Evolutionary conservation across 2,888 invertebrate genomes (phyloP).

Genomic region (Lissocephala sabroskyi): DNA sequence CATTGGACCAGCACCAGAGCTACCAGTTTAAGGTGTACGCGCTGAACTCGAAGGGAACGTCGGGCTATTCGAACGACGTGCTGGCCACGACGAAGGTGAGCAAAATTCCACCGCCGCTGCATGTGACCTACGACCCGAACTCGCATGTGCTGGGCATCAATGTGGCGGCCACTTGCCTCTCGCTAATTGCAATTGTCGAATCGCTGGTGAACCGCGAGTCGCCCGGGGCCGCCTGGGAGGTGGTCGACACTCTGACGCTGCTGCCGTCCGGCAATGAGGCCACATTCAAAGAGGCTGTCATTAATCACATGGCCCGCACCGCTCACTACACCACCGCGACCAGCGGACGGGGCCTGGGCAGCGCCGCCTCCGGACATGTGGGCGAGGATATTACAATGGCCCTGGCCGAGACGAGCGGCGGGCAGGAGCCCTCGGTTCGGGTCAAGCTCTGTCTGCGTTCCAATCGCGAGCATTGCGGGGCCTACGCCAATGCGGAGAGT

Average conservation of each 20-base stretch:
- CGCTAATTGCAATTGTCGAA: slow-evolving; percentile 84
- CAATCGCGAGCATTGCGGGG: slow-evolving; percentile 87
- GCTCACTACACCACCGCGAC: slow-evolving; percentile 53
- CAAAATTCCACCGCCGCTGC: slow-evolving; percentile 84
- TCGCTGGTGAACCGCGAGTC: slow-evolving; percentile 77
- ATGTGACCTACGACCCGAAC: slow-evolving; percentile 87
- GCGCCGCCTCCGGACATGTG: slow-evolving; percentile 73
- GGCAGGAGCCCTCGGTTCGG: slow-evolving; percentile 77
- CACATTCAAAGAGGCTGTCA: slow-evolving; percentile 80
- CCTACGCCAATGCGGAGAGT: slow-evolving; percentile 88
- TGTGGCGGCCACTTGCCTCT: slow-evolving; percentile 84
- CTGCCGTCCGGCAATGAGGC: slow-evolving; percentile 80
- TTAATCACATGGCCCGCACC: slow-evolving; percentile 75
- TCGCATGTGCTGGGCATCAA: slow-evolving; percentile 83
- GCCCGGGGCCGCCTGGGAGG: slow-evolving; percentile 78
- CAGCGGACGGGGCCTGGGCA: slow-evolving; percentile 48
- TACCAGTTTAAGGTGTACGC: slow-evolving; percentile 92
- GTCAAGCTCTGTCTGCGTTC: slow-evolving; percentile 87
- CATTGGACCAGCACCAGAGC: slow-evolving; percentile 87
- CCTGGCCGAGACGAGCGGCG: slow-evolving; percentile 74
- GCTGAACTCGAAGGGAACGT: slow-evolving; percentile 88
- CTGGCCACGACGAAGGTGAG: slow-evolving; percentile 87
- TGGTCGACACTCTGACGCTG: slow-evolving; percentile 81
- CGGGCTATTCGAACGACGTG: slow-evolving; percentile 89
- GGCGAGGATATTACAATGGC: slow-evolving; percentile 76